phyloP scores from a whole-genome alignment of 2,797 vertebrate genomes.

The Malacoctenus gilli region DNA sequence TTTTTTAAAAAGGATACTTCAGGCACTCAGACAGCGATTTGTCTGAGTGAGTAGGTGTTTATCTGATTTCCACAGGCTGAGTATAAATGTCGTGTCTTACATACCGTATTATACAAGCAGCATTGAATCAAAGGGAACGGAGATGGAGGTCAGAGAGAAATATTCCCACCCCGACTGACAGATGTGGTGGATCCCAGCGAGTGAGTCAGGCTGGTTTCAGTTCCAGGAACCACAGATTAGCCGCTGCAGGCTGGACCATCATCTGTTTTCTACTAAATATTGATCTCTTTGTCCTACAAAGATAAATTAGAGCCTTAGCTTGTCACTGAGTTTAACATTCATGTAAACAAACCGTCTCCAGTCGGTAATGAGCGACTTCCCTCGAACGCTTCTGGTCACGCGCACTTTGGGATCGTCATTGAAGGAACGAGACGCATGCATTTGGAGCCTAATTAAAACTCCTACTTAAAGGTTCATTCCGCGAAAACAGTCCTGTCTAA shows the following conservation, averaged over 20 bases:
- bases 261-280: slow-evolving; percentile 26
- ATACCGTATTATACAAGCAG: not conserved
- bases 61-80: not conserved
- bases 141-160: not conserved
- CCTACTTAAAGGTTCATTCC: too few relatives aligned
- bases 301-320: slow-evolving; percentile 14
- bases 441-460: too few relatives aligned
- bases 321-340: slow-evolving; percentile 7
- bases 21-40: too few relatives aligned
- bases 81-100: slow-evolving; percentile 3
- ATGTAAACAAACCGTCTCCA: slow-evolving; percentile 14
- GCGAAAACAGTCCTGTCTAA: too few relatives aligned
- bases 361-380: not conserved
- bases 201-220: not conserved
- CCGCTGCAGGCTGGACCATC: slow-evolving; percentile 16
- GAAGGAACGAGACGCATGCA: too few relatives aligned
- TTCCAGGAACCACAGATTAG: slow-evolving; percentile 31
- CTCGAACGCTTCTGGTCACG: too few relatives aligned
- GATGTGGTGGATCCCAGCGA: not conserved
- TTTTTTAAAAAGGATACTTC: too few relatives aligned
- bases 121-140: not conserved
- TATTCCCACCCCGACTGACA: not conserved
- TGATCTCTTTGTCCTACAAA: slow-evolving; percentile 16
- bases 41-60: not conserved
- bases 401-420: too few relatives aligned